Base-by-base conservation (phyloP, 1,140 invertebrate genomes). In the Lordiphosa mommai region DNA sequence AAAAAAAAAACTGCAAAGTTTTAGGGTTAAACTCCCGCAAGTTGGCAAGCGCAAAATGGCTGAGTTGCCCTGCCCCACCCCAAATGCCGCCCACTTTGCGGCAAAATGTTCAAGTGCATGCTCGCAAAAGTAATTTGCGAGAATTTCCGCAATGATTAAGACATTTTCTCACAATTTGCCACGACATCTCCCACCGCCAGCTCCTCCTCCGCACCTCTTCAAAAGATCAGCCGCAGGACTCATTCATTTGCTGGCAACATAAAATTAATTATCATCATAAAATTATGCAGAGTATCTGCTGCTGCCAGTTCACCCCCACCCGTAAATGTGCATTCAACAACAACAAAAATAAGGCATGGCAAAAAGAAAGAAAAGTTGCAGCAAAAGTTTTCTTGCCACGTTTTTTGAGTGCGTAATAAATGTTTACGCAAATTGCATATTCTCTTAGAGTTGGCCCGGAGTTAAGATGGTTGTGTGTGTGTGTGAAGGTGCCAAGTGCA, bases 231-330 rank as follows among this genome's bases (percentile, higher is more conserved):
- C 44, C 37, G 36, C 57, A 61, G 57, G 32, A 63, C 30, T 61
- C 37, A 34, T 57, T 34, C 51, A 51, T 23, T 37, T 32, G 29
- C 34, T 48, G 47, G 43, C 59, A 43, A 56, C 63, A 70, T 66
- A 51, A 71, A 76, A 76, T 76, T 76, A 76, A 76, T 76, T 76
- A 76, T 71, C 65, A 76, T 66, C 61, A 76, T 76, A 70, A 76
- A 76, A 76, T 76, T 76, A 74, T 76, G 72, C 65, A 71, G 38
- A 65, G 59, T 57, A 61, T 56, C 34, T 20, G 34, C 14, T 9
- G 14, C 29, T 3, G 1, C 29, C 20, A 29, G 1, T 8, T 1
- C 13, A 5, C 10, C 14, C 29, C 8, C 14, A 30, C 44, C 13
- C 32, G 3, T n/a, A 13, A 30, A 6, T 53, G 29, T 41, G 37